Conservation (phyloP, 2,888 invertebrate species). For the Beris chalybata region DNA sequence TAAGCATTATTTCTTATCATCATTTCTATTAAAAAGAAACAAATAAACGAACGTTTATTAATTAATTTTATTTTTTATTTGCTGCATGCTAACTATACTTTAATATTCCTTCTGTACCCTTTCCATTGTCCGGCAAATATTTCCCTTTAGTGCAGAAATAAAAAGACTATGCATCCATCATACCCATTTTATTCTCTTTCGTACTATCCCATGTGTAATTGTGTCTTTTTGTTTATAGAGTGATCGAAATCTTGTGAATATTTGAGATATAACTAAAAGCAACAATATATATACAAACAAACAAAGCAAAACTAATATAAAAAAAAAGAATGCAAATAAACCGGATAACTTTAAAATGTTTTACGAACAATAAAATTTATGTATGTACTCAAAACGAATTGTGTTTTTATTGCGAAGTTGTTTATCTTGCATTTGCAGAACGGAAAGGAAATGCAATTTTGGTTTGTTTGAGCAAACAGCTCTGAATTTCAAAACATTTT, state of each 20-base stretch:
- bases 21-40: background rate
- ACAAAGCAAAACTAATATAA: constrained; percentile 18
- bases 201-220: constrained; percentile 8
- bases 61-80: background rate
- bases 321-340: constrained; percentile 9
- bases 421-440: background rate
- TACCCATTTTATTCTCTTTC: background rate
- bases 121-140: background rate
- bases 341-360: constrained; percentile 17
- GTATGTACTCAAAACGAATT: constrained; percentile 39
- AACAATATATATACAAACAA: constrained; percentile 6
- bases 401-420: background rate
- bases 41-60: background rate
- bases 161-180: constrained; percentile 1
- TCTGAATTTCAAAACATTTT: too few relatives aligned
- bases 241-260: constrained; percentile 20
- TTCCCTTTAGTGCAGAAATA: background rate
- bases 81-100: background rate
- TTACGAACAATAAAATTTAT: constrained; percentile 41
- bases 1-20: constrained; percentile 3
- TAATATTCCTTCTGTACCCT: background rate
- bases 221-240: constrained; percentile 20
- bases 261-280: constrained; percentile 17
- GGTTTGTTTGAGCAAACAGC: too few relatives aligned
- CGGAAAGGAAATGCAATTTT: too few relatives aligned